phyloP scores from a whole-genome alignment of 2,888 invertebrate species.

The Cephus rjabovi region DNA sequence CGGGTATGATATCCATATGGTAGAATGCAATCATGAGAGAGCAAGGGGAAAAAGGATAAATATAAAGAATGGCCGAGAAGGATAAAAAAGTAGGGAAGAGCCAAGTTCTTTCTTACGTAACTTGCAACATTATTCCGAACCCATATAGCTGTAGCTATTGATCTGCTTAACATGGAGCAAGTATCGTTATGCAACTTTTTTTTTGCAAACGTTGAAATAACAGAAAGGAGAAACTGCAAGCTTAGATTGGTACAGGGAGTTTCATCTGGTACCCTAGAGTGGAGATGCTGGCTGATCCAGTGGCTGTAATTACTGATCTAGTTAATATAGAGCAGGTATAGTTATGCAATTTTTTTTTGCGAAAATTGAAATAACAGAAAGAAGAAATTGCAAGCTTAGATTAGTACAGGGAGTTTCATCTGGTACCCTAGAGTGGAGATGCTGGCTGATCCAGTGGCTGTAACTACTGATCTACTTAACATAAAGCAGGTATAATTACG shows the following conservation, averaged over 20 bases:
- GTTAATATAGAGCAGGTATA: too few species aligned
- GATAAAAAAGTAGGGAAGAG: not conserved
- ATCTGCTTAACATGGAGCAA: not conserved
- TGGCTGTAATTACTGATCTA: too few species aligned
- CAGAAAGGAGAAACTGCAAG: not conserved
- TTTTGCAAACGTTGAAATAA: not conserved
- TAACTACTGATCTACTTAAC: too few species aligned
- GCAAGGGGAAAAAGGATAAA: not conserved
- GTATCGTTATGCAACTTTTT: not conserved
- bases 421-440: too few species aligned
- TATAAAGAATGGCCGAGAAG: not conserved
- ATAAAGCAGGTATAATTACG: too few species aligned
- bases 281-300: not conserved
- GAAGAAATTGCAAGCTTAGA: too few species aligned
- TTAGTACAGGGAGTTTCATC: too few species aligned
- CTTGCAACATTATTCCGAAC: not conserved
- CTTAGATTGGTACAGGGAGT: too few species aligned
- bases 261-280: not conserved
- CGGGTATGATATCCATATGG: not conserved
- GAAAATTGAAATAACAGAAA: too few species aligned
- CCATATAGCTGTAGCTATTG: not conserved
- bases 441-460: too few species aligned
- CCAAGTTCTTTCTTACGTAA: not conserved
- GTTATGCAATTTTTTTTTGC: too few species aligned
- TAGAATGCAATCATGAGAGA: not conserved